Conservation (phyloP, 2,888 invertebrate species). For the Phengaris alcon region DNA sequence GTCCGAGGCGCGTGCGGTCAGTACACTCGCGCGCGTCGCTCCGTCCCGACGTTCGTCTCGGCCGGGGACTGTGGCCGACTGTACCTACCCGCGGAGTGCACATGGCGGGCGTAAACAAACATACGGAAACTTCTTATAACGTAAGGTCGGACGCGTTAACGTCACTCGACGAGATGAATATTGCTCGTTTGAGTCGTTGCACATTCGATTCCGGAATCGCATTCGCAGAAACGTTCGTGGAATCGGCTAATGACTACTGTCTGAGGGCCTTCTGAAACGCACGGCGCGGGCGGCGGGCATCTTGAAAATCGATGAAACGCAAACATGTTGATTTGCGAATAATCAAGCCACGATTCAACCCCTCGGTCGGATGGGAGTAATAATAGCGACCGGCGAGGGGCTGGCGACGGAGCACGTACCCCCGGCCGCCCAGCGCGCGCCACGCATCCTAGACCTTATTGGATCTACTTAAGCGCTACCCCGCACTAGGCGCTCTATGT, state of each 20-base stretch:
- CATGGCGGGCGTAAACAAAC: conserved; percentile 6
- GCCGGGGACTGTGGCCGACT: conserved; percentile 44
- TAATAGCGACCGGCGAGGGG: conserved; percentile 60
- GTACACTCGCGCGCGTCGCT: conserved; percentile 70
- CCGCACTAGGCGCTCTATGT: neutral
- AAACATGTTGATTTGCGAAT: conserved; percentile 75
- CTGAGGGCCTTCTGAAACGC: conserved; percentile 32
- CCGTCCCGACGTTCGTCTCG: conserved; percentile 54
- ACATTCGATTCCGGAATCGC: conserved; percentile 41
- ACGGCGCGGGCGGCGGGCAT: conserved; percentile 39
- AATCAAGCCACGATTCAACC: conserved; percentile 67
- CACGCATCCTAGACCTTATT: conserved; percentile 31
- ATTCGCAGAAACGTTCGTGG: conserved; percentile 43
- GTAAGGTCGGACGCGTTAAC: neutral
- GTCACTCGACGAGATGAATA: neutral
- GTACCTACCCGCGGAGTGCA: conserved; percentile 40
- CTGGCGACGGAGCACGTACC: conserved; percentile 53
- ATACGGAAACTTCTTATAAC: neutral
- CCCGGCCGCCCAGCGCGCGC: conserved; percentile 34
- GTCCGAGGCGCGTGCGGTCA: conserved; percentile 64
- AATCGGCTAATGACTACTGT: conserved; percentile 32
- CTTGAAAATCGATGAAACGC: conserved; percentile 69
- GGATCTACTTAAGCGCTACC: conserved; percentile 30
- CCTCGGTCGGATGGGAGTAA: conserved; percentile 58
- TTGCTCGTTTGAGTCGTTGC: neutral